Evolutionary conservation across 2,113 vertebrate species (phyloP), one percentile per base, ranked within the genome.

Genomic region (Columbina picui): DNA sequence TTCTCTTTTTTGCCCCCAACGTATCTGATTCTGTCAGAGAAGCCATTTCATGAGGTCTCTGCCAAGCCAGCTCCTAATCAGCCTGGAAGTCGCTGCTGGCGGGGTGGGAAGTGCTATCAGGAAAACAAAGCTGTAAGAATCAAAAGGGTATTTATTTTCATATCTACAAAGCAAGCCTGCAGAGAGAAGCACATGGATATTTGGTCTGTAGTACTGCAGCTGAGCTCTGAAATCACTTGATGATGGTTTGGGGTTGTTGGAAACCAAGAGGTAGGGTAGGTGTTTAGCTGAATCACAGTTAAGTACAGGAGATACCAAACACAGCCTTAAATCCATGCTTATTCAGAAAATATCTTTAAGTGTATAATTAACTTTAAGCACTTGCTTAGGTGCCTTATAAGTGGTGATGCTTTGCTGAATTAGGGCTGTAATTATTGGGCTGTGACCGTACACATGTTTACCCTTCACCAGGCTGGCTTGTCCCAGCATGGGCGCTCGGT

Each of bases 261-360:
- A 34, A 52, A 25, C 0, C 5, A 13, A 45, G 74, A 45, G 53
- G n/a, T 4, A 61, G 59, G 49, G 32, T 7, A 45, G 50, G 41
- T 26, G 65, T 64, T 87, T 1, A 6, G 84, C 86, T 92, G 93
- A 89, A 78, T 89, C 94, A 64, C 69, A 4, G 87, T 7, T 84
- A 50, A 87, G 86, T 17, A 34, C 86, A 81, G 93, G 69, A 89
- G 93, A 64, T 88, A 75, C 78, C 90, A 39, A 91, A 74, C 71
- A 4, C 87, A 6, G 84, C 83, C 87, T 57, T 41, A 82, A 89
- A 87, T 49, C 94, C 69, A 0, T 7, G 73, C 74, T 89, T 38
- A 8, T 45, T 82, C 87, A 45, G 91, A 93, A 26, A 50, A 57
- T 74, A 87, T 49, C 90, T 65, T 61, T 32, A 41, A 57, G 84